Conservation (phyloP, 2,888 invertebrate genomes). For the Cataglyphis rosenhaueri region DNA sequence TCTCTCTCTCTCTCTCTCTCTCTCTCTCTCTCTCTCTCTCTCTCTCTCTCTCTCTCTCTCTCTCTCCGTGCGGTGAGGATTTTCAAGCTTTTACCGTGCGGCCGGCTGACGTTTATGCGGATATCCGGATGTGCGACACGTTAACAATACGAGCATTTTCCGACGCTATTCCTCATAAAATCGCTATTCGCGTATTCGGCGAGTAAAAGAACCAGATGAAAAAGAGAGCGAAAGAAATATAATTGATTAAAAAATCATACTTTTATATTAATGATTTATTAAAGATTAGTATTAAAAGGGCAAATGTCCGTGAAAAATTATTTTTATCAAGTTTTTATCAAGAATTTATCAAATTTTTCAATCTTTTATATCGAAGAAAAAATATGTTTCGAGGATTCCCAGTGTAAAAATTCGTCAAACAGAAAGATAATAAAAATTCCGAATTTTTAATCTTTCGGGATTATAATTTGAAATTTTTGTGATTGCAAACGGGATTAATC, state of each 20-base stretch:
- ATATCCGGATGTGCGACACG: conserved; percentile 9
- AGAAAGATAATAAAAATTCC: background rate
- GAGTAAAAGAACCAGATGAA: background rate
- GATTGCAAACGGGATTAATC: conserved; percentile 17
- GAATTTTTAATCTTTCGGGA: conserved; percentile 1
- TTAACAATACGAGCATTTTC: conserved; percentile 31
- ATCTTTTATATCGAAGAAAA: background rate
- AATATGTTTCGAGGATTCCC: background rate
- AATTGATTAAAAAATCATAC: background rate
- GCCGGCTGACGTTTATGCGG: conserved; percentile 21
- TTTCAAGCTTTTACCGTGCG: conserved; percentile 23
- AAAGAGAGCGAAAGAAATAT: background rate
- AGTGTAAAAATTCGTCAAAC: background rate
- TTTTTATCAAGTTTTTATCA: background rate
- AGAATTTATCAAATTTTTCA: background rate
- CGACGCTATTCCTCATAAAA: conserved; percentile 15
- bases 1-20: too few species aligned
- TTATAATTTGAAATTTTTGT: conserved; percentile 1
- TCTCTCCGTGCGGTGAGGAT: background rate
- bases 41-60: too few species aligned
- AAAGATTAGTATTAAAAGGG: background rate
- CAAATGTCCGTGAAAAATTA: background rate
- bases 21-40: too few species aligned
- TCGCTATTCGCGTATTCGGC: background rate
- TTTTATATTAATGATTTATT: background rate